Base-by-base conservation (phyloP, 2,888 invertebrate species). In the Nephrotoma appendiculata region DNA sequence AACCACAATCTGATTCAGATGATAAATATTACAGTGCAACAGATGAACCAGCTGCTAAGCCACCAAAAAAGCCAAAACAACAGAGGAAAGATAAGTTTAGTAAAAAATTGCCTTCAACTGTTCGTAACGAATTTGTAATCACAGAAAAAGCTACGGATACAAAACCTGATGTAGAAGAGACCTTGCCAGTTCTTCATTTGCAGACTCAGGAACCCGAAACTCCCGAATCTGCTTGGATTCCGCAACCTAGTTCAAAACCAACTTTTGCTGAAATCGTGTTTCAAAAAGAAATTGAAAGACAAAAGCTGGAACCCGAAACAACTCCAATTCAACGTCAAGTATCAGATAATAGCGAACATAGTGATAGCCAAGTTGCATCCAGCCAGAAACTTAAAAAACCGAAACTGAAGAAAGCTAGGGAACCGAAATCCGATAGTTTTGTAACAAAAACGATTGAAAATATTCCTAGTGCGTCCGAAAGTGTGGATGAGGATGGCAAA, bases 181-280 rank as follows among this genome's bases (percentile, higher is more conserved):
- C 31, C 2, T 31, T 31, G 31, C 31, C 31, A 85, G 7, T 19
- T 83, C 0, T 41, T 2, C 7, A 85, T 5, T 19, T 86, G 85
- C 12, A 41, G 5, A 48, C 45, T 11, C 41, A 86, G 9, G 31
- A 5, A 9, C 19, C 83, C n/a, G 87, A 88, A 42, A 87, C 87
- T 1, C 87, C 87, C 42, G 88, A 88, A 88, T 88, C 87, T 86
- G 88, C 88, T 42, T 11, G 71, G 71, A 19, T 31, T 11, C 71
- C 31, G 19, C 71, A 71, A 5, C 6, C 71, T 9, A 71, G 71
- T 71, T 71, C 71, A n/a, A 19, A 31, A 9, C 71, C 71, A 71
- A 71, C 71, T n/a, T 71, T 71, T 71, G 71, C 71, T 9, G 71
- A 71, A 71, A 71, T 71, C 7, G 71, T 71, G 12, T 71, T 71